phyloP scores from a whole-genome alignment of 2,113 vertebrate genomes.

The Calidris pygmaea region DNA sequence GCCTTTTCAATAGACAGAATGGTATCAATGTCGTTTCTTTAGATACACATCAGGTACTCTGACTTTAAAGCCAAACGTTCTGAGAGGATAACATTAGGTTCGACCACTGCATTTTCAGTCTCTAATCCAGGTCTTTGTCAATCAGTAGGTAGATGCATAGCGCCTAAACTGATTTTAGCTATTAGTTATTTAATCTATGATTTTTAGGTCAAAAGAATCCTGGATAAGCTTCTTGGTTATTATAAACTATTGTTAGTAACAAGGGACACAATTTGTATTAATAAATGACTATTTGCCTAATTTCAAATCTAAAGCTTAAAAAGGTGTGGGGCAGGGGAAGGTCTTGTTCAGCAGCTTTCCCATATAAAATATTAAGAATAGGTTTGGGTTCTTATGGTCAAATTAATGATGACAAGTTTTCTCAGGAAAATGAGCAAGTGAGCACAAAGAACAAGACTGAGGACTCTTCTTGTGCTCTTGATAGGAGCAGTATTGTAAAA shows the following conservation, averaged over 20 bases:
- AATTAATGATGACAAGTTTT: not conserved
- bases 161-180: not conserved
- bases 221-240: not conserved
- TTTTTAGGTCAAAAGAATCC: not conserved
- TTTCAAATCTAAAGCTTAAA: not conserved
- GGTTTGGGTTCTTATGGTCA: not conserved
- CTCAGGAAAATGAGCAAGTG: not conserved
- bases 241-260: not conserved
- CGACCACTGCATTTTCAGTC: not conserved
- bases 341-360: not conserved
- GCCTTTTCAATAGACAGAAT: not conserved
- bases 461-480: not conserved
- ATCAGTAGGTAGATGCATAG: not conserved
- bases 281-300: not conserved
- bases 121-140: not conserved
- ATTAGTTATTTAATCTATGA: not conserved
- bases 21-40: not conserved
- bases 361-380: no score
- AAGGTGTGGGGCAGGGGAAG: accelerated
- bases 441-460: not conserved
- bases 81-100: not conserved
- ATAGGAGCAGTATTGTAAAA: not conserved
- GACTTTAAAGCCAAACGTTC: not conserved
- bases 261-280: not conserved
- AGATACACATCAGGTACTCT: not conserved